Conservation (phyloP, 2,113 vertebrate genomes). For the Epinephelus moara region DNA sequence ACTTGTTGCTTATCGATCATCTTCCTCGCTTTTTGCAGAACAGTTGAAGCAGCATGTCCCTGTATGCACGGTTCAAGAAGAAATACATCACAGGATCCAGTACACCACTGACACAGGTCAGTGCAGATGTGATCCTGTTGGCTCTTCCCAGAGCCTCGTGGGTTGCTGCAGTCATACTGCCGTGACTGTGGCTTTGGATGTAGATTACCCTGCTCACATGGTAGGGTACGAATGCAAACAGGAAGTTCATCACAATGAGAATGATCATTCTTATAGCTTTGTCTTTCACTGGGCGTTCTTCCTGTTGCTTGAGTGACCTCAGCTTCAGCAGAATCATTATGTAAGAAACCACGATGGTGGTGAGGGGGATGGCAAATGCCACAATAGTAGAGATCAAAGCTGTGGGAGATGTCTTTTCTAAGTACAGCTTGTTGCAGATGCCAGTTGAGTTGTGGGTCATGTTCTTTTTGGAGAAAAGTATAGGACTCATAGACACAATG, state of each 20-base stretch:
- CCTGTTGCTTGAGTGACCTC: constrained; percentile 54
- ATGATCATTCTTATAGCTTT: constrained; percentile 82
- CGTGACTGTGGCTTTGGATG: constrained; percentile 45
- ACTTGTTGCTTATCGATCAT: constrained; percentile 1
- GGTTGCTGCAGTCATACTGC: constrained; percentile 6
- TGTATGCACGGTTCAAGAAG: constrained; percentile 79
- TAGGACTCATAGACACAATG: constrained; percentile 70
- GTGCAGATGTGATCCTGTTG: constrained; percentile 81
- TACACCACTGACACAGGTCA: constrained; percentile 81
- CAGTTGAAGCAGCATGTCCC: constrained; percentile 58
- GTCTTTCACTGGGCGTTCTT: constrained; percentile 37
- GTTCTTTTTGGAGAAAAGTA: constrained; percentile 60
- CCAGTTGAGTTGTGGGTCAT: constrained; percentile 35
- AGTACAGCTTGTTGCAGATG: constrained; percentile 78
- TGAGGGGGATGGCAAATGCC: constrained; percentile 77
- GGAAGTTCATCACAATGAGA: constrained; percentile 78
- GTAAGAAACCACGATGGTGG: constrained; percentile 73
- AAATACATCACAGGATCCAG: constrained; percentile 86
- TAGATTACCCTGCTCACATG: constrained; percentile 80
- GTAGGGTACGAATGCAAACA: constrained; percentile 84
- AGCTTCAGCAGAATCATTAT: constrained; percentile 78
- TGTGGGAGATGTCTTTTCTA: constrained; percentile 66
- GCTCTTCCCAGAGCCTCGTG: constrained; percentile 40
- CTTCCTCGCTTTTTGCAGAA: constrained; percentile 59
- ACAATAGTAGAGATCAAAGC: constrained; percentile 77